phyloP scores from a whole-genome alignment of 2,888 invertebrate species.

The Andrena marginata region DNA sequence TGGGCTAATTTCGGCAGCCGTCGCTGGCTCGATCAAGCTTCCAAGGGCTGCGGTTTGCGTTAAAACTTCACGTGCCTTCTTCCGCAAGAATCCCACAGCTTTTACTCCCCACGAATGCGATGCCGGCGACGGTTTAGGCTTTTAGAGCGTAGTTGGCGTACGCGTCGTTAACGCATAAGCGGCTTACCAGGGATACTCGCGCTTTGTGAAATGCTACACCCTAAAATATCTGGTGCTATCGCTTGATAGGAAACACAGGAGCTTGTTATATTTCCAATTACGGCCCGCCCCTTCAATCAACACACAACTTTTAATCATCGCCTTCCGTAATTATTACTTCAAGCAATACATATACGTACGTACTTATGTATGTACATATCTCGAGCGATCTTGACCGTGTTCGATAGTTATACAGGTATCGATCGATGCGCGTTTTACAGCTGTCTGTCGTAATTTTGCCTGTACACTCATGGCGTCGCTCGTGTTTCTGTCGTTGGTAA shows the following conservation, averaged over 20 bases:
- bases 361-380: constrained; percentile 5
- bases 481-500: background rate
- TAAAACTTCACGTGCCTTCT: background rate
- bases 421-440: background rate
- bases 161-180: constrained; percentile 48
- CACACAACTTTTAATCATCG: constrained; percentile 15
- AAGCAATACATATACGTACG: background rate
- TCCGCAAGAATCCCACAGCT: background rate
- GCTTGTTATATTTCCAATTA: constrained; percentile 25
- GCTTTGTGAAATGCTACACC: background rate
- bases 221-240: constrained; percentile 8
- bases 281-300: background rate
- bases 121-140: background rate
- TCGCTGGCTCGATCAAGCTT: background rate
- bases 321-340: constrained; percentile 28
- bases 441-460: background rate
- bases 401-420: background rate
- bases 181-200: constrained; percentile 40
- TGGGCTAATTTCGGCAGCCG: background rate
- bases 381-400: background rate
- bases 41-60: background rate
- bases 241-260: background rate
- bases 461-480: background rate
- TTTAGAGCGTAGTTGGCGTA: constrained; percentile 34
- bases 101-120: background rate